Evolutionary conservation across 2,113 vertebrate genomes (phyloP).

Genomic region (Puffinus mauretanicus): DNA sequence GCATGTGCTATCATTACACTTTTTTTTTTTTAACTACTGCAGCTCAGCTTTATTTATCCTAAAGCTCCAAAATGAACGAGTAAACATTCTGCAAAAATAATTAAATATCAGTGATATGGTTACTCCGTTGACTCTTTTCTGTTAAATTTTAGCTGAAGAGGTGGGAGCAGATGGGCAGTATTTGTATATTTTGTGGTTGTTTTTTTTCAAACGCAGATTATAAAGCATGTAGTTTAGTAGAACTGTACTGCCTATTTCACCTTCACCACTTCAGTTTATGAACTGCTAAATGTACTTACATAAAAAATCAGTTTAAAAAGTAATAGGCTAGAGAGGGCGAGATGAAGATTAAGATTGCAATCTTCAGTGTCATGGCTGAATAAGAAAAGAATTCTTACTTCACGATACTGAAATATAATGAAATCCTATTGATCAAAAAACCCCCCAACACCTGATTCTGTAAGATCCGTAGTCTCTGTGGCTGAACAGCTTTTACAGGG

Average conservation of each 20-base stretch:
- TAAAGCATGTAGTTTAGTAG: neutral
- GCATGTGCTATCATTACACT: neutral
- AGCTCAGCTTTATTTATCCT: neutral
- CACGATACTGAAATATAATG: neutral
- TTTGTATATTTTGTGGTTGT: neutral
- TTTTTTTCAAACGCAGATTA: neutral
- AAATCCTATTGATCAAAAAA: neutral
- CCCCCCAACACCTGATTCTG: neutral
- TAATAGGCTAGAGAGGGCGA: neutral
- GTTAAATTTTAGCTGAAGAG: neutral
- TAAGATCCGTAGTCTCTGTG: neutral
- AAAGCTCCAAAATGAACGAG: neutral
- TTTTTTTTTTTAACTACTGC: neutral
- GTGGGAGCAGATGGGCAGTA: neutral
- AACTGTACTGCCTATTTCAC: neutral
- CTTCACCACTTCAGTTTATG: neutral
- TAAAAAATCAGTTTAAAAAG: neutral
- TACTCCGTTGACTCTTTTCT: neutral
- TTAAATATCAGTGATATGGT: neutral
- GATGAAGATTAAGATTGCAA: neutral
- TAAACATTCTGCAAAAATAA: neutral
- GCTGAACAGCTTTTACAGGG: neutral
- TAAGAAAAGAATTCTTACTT: neutral
- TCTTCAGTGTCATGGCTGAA: neutral
- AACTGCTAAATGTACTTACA: neutral